Base-by-base conservation (phyloP, 2,113 vertebrate species). In the Alethe diademata region DNA sequence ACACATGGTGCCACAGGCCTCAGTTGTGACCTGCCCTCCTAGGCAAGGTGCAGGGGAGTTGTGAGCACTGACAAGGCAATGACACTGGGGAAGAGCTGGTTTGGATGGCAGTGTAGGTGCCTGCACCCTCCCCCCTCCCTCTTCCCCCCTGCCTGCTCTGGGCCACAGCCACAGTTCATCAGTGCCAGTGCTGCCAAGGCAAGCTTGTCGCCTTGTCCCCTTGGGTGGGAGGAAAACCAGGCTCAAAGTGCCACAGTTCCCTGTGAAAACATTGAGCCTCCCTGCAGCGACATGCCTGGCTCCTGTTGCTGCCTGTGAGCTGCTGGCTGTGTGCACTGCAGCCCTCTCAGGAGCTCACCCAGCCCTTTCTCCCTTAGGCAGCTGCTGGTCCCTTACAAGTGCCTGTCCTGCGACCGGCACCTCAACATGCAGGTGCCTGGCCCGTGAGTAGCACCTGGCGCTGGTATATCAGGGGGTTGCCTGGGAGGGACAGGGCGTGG, bases 381-480 rank as follows among this genome's bases (percentile, higher is more conserved):
- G 67, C 18, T 86, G 47, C 74, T 48, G 40, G 54, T 54, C 13
- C 67, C 82, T 42, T 86, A 24, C 74, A 86, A 50, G 31, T 80
- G 89, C 54, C 67, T 91, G 35, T 91, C 89, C 48, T 91, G 89
- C 0, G 35, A 80, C 93, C 98, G 97, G 2, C 96, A 97, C 8
- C 70, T 99, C 28, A 88, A 97, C 81, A 92, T 98, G 57, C 60
- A 83, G 15, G 96, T 97, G 36, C 97, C 98, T 1, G 97, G 97
- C 95, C 97, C 97, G 99, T 99, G 97, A 98, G 99, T 99, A 62
- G n/a, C 78, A 14, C 16, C 14, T 1, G 0, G 13, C 43, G 5
- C 26, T 0, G 6, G 31, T 29, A 4, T 33, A 11, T 1, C 0
- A 1, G 56, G 71, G 19, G 8, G 26, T 22, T 69, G 26, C 0